Evolutionary conservation across 1,140 invertebrate genomes (phyloP).

Genomic region (Armadillidium nasatum): DNA sequence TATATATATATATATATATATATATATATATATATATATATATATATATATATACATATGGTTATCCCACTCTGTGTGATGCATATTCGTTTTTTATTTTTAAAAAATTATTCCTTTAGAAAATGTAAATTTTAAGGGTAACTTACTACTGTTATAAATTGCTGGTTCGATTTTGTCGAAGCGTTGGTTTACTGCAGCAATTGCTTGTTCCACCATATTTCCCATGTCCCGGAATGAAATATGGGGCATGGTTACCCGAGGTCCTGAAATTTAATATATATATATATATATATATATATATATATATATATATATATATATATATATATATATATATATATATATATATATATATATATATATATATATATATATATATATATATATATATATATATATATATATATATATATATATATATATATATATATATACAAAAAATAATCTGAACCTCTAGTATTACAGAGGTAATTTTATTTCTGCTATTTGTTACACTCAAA

Average conservation of each 20-base stretch:
- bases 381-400: constrained; percentile 1
- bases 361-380: constrained; percentile 11
- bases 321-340: constrained; percentile 9
- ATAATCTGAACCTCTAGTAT: no score
- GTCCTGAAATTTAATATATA: constrained; percentile 33
- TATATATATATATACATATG: no score
- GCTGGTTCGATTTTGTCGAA: constrained; percentile 49
- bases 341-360: constrained; percentile 10
- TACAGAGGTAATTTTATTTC: no score
- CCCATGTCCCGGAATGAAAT: constrained; percentile 48
- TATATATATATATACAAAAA: background rate
- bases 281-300: constrained; percentile 15
- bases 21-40: no score
- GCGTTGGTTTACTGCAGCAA: constrained; percentile 47
- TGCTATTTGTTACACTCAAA: no score
- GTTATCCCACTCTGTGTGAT: no score
- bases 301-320: constrained; percentile 14
- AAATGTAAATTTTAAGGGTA: background rate
- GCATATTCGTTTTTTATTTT: no score
- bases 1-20: no score
- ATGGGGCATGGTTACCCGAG: constrained; percentile 48
- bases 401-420: background rate
- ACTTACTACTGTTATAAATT: constrained; percentile 49
- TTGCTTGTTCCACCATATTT: constrained; percentile 47
- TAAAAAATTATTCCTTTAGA: background rate